Conservation (phyloP, 2,888 invertebrate species). For the Limenitis arthemis region DNA sequence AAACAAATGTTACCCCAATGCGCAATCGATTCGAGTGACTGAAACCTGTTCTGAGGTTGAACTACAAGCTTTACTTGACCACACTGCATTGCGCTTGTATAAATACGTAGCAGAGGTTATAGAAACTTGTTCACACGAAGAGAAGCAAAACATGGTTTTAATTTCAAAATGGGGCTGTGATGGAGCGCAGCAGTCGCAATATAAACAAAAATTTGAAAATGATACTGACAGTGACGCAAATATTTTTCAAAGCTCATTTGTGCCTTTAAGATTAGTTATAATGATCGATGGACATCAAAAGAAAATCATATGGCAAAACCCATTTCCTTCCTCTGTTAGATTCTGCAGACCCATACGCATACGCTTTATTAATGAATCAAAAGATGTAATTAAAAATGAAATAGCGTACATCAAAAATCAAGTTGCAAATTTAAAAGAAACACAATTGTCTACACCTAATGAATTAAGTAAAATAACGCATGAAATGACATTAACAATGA, state of each 20-base stretch:
- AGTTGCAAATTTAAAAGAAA: not conserved
- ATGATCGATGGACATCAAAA: no score
- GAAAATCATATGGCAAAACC: constrained; percentile 1
- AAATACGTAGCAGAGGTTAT: constrained; percentile 9
- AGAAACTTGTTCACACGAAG: constrained; percentile 1
- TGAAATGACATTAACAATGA: not conserved
- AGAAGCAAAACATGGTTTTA: not conserved
- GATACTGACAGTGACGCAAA: not conserved
- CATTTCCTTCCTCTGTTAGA: not conserved
- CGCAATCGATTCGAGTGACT: constrained; percentile 9
- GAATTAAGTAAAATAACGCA: no score
- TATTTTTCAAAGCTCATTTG: not conserved
- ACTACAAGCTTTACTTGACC: constrained; percentile 14
- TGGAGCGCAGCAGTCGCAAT: constrained; percentile 2
- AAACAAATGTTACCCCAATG: constrained; percentile 13
- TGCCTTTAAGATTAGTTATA: not conserved
- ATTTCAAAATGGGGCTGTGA: constrained; percentile 3
- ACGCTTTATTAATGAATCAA: not conserved
- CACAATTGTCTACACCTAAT: no score
- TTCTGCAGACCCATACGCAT: constrained; percentile 3
- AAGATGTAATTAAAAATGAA: not conserved
- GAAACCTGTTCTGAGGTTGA: constrained; percentile 15
- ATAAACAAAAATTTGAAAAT: not conserved
- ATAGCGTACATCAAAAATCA: no score
- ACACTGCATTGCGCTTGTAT: constrained; percentile 11